phyloP scores from a whole-genome alignment of 2,888 invertebrate genomes.

The Octodonta nipae region DNA sequence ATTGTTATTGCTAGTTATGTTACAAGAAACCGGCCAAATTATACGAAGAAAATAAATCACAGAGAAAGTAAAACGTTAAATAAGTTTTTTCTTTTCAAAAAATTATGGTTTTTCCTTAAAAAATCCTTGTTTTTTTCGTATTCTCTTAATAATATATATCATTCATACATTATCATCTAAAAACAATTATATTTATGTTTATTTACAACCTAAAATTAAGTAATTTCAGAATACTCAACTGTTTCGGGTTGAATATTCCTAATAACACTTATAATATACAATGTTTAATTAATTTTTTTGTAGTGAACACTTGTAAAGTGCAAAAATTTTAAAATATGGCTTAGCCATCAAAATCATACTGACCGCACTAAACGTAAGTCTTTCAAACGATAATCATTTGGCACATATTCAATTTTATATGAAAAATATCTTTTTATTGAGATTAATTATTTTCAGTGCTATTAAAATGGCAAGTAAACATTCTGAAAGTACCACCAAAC shows the following conservation, averaged over 20 bases:
- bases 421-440: no score
- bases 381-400: no score
- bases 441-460: no score
- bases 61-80: slow-evolving; percentile 15
- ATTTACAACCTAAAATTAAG: slow-evolving; percentile 23
- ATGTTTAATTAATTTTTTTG: slow-evolving; percentile 28
- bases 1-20: slow-evolving; percentile 27
- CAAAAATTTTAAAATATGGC: slow-evolving; percentile 28
- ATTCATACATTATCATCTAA: slow-evolving; percentile 22
- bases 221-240: slow-evolving; percentile 14
- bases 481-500: no score
- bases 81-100: slow-evolving; percentile 9
- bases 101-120: slow-evolving; percentile 18
- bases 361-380: slow-evolving; percentile 25
- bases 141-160: slow-evolving; percentile 21
- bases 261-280: slow-evolving; percentile 30
- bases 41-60: slow-evolving; percentile 17
- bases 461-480: no score
- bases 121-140: no score
- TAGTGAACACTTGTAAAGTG: slow-evolving; percentile 35
- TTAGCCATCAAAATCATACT: slow-evolving; percentile 30
- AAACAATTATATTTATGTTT: slow-evolving; percentile 21
- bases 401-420: no score
- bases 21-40: slow-evolving; percentile 27
- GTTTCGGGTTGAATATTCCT: slow-evolving; percentile 7